Conservation (phyloP, 2,888 invertebrate genomes). For the Eupithecia inturbata region DNA sequence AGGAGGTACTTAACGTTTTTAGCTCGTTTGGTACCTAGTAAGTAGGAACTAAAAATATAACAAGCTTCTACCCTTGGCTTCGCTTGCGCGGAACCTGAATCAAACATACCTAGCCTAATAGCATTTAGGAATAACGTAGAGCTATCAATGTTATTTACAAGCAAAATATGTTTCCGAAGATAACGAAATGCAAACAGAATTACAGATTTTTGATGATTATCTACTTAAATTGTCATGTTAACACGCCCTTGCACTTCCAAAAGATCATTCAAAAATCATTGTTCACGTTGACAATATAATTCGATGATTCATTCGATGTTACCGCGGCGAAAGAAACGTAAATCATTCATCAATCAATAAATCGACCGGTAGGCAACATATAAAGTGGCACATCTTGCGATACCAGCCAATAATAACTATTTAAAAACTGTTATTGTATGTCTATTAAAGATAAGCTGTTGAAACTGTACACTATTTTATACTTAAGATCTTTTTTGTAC, state of each 20-base stretch:
- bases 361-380: too few relatives aligned
- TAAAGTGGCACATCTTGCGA: too few relatives aligned
- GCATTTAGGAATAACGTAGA: neutral
- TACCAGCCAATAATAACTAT: too few relatives aligned
- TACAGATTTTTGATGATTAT: too few relatives aligned
- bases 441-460: too few relatives aligned
- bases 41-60: neutral
- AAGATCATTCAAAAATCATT: constrained; percentile 4
- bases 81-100: neutral
- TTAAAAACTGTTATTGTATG: too few relatives aligned
- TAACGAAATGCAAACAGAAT: too few relatives aligned
- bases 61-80: neutral
- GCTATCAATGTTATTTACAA: neutral
- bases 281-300: constrained; percentile 7
- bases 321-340: constrained; percentile 7
- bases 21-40: too few relatives aligned
- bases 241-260: constrained; percentile 9
- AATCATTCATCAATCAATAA: neutral
- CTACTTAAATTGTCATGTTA: constrained; percentile 5
- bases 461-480: too few relatives aligned
- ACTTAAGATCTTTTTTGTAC: too few relatives aligned
- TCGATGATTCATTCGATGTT: constrained; percentile 11
- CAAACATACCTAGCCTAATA: neutral
- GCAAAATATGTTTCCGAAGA: too few relatives aligned
- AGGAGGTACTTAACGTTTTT: too few relatives aligned